phyloP scores from a whole-genome alignment of 1,140 invertebrate genomes.

The Drosophila ironensis region DNA sequence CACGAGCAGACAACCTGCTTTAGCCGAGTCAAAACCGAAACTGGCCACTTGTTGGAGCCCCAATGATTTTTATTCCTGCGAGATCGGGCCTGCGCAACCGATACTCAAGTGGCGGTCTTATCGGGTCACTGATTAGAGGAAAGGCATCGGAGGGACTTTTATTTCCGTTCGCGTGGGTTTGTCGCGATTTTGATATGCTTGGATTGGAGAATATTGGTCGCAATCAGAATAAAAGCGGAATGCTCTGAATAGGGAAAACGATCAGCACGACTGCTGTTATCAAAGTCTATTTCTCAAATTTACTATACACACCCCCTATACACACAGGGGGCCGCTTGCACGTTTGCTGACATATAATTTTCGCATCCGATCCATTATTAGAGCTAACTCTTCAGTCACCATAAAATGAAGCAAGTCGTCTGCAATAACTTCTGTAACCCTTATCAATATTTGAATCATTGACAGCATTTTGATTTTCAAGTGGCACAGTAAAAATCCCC shows the following conservation, averaged over 20 bases:
- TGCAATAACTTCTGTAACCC: too few relatives aligned
- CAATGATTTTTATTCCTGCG: conserved; percentile 6
- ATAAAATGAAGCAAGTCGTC: too few relatives aligned
- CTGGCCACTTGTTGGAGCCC: not conserved
- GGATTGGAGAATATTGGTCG: not conserved
- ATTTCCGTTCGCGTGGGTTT: too few relatives aligned
- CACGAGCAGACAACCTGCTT: not conserved
- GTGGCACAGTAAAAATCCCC: too few relatives aligned
- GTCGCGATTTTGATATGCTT: too few relatives aligned
- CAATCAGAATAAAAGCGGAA: conserved; percentile 21
- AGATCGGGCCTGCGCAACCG: conserved; percentile 7
- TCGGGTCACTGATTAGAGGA: conserved; percentile 1
- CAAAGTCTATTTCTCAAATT: not conserved
- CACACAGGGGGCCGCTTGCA: not conserved
- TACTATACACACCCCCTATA: not conserved
- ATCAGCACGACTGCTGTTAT: conserved; percentile 5
- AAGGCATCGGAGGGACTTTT: too few relatives aligned
- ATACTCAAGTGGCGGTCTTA: conserved; percentile 1
- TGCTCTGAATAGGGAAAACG: too few relatives aligned
- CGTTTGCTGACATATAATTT: too few relatives aligned
- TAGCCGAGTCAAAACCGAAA: conserved; percentile 7
- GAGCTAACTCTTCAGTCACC: too few relatives aligned
- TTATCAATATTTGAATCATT: too few relatives aligned
- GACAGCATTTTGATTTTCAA: too few relatives aligned
- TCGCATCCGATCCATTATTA: too few relatives aligned